Base-by-base conservation (phyloP, 2,888 invertebrate species). In the Himalopsyche japonica region DNA sequence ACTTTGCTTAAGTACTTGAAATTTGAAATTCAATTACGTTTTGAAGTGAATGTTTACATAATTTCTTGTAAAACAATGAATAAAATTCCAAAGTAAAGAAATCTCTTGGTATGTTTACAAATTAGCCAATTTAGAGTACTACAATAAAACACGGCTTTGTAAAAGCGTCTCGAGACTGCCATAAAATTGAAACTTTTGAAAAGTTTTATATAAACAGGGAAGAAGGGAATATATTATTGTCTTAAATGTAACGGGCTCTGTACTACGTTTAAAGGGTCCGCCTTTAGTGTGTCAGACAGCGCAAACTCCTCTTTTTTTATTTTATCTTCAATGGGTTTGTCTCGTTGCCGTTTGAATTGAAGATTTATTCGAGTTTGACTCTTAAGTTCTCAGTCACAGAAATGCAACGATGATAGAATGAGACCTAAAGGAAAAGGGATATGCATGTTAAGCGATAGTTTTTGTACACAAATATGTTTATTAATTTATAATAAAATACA, bases 321-420 rank as follows among this genome's bases (percentile, higher is more conserved):
- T 70, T 70, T 70, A 70, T 70, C 70, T 70, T 70, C 70, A 70
- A 70, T 70, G 70, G 70, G 70, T 70, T 70, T 70, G 70, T 70
- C 70, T 70, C 30, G 70, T 70, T 70, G 70, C 70, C 30, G 70
- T 70, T 70, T 70, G 70, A 70, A 70, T 70, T 70, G 70, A 70
- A 70, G 70, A 70, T 70, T 70, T 70, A 70, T 70, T 27, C 30
- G 70, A 30, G 70, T 70, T 64, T 70, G 70, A 12, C 70, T 70
- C 70, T 70, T 27, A 0, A 15, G 30, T 27, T 70, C 70, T 70
- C 30, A 70, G 70, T 70, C 70, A 70, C 24, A 15, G 27, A 70
- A 70, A 27, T n/a, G 27, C 27, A 27, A 70, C 20, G 15, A 30
- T 15, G 64, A 27, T 4, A 12, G 64, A 15, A 70, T 70, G 10